Evolutionary conservation across 2,888 invertebrate species (phyloP), one percentile per base, ranked within the genome.

Genomic region (Pyrochroa serraticornis): DNA sequence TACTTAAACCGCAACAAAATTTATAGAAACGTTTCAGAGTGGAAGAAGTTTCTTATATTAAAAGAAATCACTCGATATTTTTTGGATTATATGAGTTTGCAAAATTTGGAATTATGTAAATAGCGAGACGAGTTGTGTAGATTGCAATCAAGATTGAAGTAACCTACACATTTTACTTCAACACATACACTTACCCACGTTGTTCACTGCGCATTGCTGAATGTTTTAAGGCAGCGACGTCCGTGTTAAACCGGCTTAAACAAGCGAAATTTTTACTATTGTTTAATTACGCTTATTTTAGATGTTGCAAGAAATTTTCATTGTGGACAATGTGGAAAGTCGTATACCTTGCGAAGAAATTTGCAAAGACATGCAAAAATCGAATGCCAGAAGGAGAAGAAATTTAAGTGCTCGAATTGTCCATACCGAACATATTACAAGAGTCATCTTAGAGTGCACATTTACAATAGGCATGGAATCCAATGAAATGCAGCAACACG

Each of bases 291-390:
- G 2, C 5, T 22, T 5, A 2, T 56, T 60, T 47, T 47, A 55
- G 50, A 52, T 63, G 53, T 14, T 14, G 39, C 37, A 12, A 46
- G 31, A 22, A 38, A 2, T 35, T 53, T 46, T 35, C 31, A 8
- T 31, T 57, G 57, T 34, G 42, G 34, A 42, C 66, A 60, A 32
- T 74, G 74, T 45, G 58, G 58, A 42, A 71, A 73, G 56, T 69
- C 71, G 7, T 75, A 75, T 51, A 73, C 72, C 2, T 64, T 73
- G 22, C 58, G 64, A 35, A 70, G 70, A 48, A 75, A 65, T 10
- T 51, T 68, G 13, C 56, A 59, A 14, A 36, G 69, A 13, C 69
- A 69, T 31, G 49, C 63, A 22, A 68, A 66, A 47, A 61, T 68
- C 8, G 69, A 69, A 54, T 69, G 69, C 43, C 66, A 64, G 36